Conservation (phyloP, 2,113 vertebrate genomes). For the Propithecus coquereli region DNA sequence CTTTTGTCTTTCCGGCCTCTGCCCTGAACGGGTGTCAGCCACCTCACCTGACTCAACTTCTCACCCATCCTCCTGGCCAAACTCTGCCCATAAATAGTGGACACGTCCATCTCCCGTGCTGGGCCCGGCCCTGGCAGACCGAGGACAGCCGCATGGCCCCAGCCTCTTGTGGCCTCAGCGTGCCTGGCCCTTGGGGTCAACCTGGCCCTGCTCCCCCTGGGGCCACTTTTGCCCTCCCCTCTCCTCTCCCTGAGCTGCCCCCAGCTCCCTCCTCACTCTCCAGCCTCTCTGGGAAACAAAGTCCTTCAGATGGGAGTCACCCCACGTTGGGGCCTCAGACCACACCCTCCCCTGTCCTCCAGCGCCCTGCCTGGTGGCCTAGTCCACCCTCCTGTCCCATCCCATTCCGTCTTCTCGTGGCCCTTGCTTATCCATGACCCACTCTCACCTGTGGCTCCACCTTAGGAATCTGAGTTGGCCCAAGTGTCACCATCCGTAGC, state of each 20-base stretch:
- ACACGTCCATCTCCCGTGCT: no score
- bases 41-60: background rate
- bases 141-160: background rate
- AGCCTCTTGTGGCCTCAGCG: background rate
- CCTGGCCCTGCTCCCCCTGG: accelerated
- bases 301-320: background rate
- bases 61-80: background rate
- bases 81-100: background rate
- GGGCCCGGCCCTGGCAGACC: background rate
- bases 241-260: background rate
- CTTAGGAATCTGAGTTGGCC: background rate
- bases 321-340: background rate
- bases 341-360: background rate
- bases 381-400: background rate
- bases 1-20: background rate
- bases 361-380: background rate
- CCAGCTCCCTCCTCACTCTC: background rate
- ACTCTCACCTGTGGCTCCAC: background rate
- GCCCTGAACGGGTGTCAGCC: background rate
- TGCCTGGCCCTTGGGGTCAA: background rate
- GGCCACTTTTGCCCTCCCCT: background rate
- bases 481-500: background rate
- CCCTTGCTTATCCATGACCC: no score
- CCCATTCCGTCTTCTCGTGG: background rate
- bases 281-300: background rate